A percentile compares a stretch with the other conserved stretches of the same genome.
phyloP scores from a whole-genome alignment of 1,140 invertebrate genomes.

The Scaptomyza graminum region DNA sequence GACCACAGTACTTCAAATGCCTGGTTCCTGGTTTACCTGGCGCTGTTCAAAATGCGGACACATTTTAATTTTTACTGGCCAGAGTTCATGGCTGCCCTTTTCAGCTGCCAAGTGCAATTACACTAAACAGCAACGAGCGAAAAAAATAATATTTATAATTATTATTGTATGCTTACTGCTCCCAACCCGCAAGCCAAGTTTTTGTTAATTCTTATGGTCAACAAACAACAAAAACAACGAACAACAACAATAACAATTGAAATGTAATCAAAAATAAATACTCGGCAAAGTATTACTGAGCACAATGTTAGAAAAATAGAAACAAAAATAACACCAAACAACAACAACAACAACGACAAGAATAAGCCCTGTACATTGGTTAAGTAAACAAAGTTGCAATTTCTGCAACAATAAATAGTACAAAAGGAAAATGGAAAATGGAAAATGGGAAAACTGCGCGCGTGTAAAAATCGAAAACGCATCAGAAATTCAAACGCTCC shows the following conservation, averaged over 20 bases:
- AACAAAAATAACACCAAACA: conserved; percentile 18
- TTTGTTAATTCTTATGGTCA: conserved; percentile 37
- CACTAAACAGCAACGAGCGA: conserved; percentile 49
- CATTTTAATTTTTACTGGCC: conserved; percentile 52
- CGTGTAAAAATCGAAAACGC: conserved; percentile 71
- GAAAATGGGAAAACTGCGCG: conserved; percentile 28
- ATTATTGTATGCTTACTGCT: conserved; percentile 44
- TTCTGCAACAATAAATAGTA: conserved; percentile 59
- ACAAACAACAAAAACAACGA: conserved; percentile 42
- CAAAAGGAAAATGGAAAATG: conserved; percentile 33
- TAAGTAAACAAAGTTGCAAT: conserved; percentile 77
- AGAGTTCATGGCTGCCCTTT: conserved; percentile 37
- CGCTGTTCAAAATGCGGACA: conserved; percentile 41
- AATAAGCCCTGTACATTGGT: conserved; percentile 36
- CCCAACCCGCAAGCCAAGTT: conserved; percentile 8
- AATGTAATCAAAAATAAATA: conserved; percentile 78
- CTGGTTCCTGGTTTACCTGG: conserved; percentile 5
- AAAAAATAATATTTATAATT: conserved; percentile 48
- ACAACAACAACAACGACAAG: conserved; percentile 4
- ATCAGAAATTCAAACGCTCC: conserved; percentile 68
- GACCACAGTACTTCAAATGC: conserved; percentile 20
- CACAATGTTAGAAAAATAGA: too few species aligned
- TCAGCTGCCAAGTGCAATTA: conserved; percentile 63
- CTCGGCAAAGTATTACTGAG: conserved; percentile 46
- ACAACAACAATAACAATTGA: conserved; percentile 45